Evolutionary conservation across 2,888 invertebrate genomes (phyloP), one percentile per base, ranked within the genome.

Genomic region (Drosophila stalkeri): DNA sequence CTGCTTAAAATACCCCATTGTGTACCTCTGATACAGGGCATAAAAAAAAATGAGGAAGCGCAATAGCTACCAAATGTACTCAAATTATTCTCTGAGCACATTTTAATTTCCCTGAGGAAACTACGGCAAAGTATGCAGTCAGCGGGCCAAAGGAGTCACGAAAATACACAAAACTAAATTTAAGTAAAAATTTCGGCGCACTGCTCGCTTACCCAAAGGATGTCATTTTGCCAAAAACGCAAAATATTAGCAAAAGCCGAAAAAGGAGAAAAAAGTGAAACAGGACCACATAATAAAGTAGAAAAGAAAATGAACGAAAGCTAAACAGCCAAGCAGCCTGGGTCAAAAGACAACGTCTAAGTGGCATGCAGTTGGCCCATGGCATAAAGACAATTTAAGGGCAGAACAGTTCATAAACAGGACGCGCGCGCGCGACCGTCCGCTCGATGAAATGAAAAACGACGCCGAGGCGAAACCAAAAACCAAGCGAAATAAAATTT

Each of bases 61-160:
- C 63, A 63, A 63, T 67, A 69, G 77, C 65, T 44, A 76, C 61
- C 47, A 76, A 76, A 72, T 70, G 54, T 61, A 74, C 74, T 71
- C 47, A 74, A 77, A 79, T 75, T 75, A 75, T 75, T 52, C 64
- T 23, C 62, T 75, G 80, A 81, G 77, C 69, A 75, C 75, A 85
- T 85, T 86, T 85, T 86, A 85, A 85, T 85, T 85, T 85, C 85
- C 86, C 85, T n/a, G 67, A 85, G 83, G 85, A 86, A 82, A 77
- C 62, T 55, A 41, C 57, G 62, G 59, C 68, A 73, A 81, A 82
- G 75, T 66, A 84, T 73, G 72, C 84, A 81, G 80, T 60, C 57
- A 47, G 56, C 64, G 56, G 54, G 64, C 41, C 31, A 37, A 72
- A 64, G 65, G 23, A n/a, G 47, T 16, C 33, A n/a, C 51, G 49